Base-by-base conservation (phyloP, 2,797 vertebrate species). In the Melopsittacus undulatus region DNA sequence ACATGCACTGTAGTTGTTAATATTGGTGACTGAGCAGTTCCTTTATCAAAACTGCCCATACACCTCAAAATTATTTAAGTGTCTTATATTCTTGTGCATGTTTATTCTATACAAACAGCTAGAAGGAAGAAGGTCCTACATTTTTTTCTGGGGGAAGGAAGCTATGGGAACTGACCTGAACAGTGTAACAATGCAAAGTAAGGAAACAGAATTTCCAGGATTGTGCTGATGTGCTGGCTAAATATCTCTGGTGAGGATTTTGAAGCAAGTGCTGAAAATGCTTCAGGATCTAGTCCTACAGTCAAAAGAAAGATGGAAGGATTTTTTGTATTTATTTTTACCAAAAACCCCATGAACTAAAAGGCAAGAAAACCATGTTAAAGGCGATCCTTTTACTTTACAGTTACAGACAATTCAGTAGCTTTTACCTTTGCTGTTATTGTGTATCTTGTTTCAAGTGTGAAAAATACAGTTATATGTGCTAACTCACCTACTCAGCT, bases 161-260 rank as follows among this genome's bases (percentile, higher is more conserved):
- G 7, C 3, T 1, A 0, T 19, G 20, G 29, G 40, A 12, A 32
- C 10, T 52, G 48, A 59, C 3, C 17, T 68, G 29, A 49, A 9
- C 26, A 42, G 5, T 40, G 29, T 0, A 0, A 49, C 11, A 13
- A 11, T 21, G 4, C 3, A 49, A 20, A 85, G 10, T 23, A 75
- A 76, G 10, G 30, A 69, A 56, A 32, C 2, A 45, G 5, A n/a
- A 30, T 52, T 79, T 76, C 36, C 82, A 19, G 76, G 12, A 29
- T 19, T 24, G 6, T 24, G 10, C 12, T 77, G 16, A 21, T 75
- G 15, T 29, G 20, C 46, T 45, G 7, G 10, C 18, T 67, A 59
- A 4, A 5, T 63, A 5, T 3, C 11, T 52, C 24, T 7, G 6
- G 1, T 42, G 43, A 52, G 2, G 5, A 16, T 48, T 49, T 62